These are phyloP conservation scores for Pocillopora meandrina DNA, from an alignment of 92 coral and sea anemone genomes.

Conservation along the genomic window DNA sequence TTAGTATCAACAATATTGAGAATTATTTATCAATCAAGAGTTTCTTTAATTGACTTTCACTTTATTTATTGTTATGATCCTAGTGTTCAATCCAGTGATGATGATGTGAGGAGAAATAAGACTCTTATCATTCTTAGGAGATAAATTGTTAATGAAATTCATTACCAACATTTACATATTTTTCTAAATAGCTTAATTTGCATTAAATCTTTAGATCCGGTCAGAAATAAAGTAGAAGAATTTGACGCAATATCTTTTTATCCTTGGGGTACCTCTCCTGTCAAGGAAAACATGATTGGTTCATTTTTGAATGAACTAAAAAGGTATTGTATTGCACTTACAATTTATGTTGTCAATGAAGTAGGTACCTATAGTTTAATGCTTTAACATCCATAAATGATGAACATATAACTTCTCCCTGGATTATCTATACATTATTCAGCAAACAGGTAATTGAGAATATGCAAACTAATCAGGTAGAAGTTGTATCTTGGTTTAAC, in stretches of 20 bases:
- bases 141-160: not conserved
- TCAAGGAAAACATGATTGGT: not conserved
- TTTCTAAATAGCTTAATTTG: not conserved
- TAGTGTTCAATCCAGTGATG: too few relatives aligned
- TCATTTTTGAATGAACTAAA: constrained; percentile 9
- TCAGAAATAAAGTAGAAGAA: not conserved
- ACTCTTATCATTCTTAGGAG: not conserved
- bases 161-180: not conserved
- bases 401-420: too few relatives aligned
- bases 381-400: too few relatives aligned
- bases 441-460: too few relatives aligned
- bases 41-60: too few relatives aligned
- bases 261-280: constrained; percentile 27
- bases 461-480: too few relatives aligned
- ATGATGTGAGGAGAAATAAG: not conserved
- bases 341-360: not conserved
- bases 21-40: too few relatives aligned
- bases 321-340: constrained; percentile 7
- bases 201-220: not conserved
- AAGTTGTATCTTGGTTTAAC: too few relatives aligned
- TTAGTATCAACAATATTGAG: too few relatives aligned
- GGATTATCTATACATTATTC: too few relatives aligned
- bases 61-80: too few relatives aligned
- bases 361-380: too few relatives aligned
- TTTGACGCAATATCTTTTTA: constrained; percentile 25